Percentiles rank a stretch among this genome's conserved stretches.
These are phyloP conservation scores for Diachrysia chrysitis DNA, from an alignment of 2,888 invertebrate genomes.

Conservation along the genomic window DNA sequence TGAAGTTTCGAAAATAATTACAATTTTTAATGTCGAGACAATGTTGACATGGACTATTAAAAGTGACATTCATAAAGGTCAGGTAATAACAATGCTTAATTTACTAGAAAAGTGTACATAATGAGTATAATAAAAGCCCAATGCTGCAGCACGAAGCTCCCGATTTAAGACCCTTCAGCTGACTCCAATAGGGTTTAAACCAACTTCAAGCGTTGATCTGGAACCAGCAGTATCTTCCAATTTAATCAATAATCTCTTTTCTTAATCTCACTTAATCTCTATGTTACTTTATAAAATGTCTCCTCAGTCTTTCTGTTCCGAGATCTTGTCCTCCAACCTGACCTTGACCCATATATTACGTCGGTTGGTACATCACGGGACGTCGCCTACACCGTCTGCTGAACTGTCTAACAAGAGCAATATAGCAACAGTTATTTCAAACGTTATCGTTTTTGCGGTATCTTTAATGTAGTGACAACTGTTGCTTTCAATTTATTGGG, in stretches of 20 bases:
- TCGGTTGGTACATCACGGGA: conserved; percentile 4
- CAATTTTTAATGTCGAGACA: background rate
- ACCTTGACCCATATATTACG: conserved; percentile 43
- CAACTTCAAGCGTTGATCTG: no score
- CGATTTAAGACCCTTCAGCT: no score
- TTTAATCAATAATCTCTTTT: no score
- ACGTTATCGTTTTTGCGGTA: background rate
- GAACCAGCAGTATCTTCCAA: no score
- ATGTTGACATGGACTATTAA: background rate
- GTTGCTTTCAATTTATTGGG: conserved; percentile 13
- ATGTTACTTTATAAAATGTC: no score
- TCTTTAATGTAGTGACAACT: background rate
- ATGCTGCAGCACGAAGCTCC: no score
- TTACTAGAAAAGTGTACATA: background rate
- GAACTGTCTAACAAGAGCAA: conserved; percentile 19
- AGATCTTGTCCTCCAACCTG: conserved; percentile 27
- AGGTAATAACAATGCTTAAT: background rate
- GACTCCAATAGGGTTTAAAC: no score
- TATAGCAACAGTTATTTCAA: background rate
- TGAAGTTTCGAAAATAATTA: conserved; percentile 2
- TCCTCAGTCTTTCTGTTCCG: conserved; percentile 7
- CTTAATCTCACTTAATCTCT: no score
- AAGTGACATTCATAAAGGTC: background rate
- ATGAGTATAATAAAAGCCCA: no score
- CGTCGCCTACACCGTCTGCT: background rate